Evolutionary conservation across 2,113 vertebrate genomes (phyloP), one percentile per base, ranked within the genome.

Genomic region (Empidonax traillii): DNA sequence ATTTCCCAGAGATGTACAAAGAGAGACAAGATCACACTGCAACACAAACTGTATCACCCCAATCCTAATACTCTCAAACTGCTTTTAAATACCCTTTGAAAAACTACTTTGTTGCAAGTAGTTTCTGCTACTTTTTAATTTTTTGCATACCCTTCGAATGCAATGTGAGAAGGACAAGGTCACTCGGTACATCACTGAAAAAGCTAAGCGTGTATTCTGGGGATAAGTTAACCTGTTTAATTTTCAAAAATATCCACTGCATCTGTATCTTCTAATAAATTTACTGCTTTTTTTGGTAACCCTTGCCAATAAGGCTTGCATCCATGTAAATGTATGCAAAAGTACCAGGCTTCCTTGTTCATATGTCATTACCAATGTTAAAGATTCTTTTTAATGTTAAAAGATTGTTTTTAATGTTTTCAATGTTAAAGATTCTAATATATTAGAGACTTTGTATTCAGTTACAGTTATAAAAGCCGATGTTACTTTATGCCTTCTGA

Each of bases 71-170:
- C 49, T 87, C 27, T 86, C 71, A 83, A 74, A 68, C 14, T 88
- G 75, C 89, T 80, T 97, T 95, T 93, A 92, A 95, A 95, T 55
- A 94, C 10, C 74, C 66, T 59, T 33, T 75, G 27, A 92, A 71
- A 95, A 94, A 96, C 27, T 88, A 39, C 52, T 93, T 90, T 95
- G 63, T 81, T 90, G 75, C 56, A 92, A 94, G 92, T 46, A 46
- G 44, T 46, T 46, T 46, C 44, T 46, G 44, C 44, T 46, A 52
- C 92, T 78, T 61, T 55, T 82, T 69, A 93, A 91, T 96, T 94
- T 94, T 94, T 68, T 95, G 75, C 19, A 7, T 79, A 89, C 14
- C 74, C 94, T 97, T 81, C 80, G 39, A 93, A 90, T 25, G 24
- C 77, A 78, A 65, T 9, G 20, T 80, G 58, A 81, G 61, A 93